Evolutionary conservation across 2,888 invertebrate genomes (phyloP).

Genomic region (Epistrophe grossulariae): DNA sequence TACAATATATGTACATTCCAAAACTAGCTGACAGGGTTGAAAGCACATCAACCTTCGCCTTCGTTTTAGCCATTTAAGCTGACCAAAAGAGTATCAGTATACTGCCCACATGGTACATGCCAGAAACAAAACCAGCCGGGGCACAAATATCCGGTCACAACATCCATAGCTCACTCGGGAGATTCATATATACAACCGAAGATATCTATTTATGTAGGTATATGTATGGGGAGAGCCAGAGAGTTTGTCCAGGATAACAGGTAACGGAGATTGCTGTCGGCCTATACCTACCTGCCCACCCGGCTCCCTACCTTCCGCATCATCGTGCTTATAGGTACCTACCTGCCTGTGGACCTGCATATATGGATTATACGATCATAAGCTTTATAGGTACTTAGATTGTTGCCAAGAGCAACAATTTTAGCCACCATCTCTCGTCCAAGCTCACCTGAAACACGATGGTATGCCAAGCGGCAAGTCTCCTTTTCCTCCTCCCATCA

Average conservation of each 20-base stretch:
- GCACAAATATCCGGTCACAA: constrained; percentile 62
- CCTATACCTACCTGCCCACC: neutral
- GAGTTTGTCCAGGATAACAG: constrained; percentile 53
- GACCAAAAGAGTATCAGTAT: constrained; percentile 39
- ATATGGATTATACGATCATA: constrained; percentile 72
- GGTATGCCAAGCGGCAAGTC: neutral
- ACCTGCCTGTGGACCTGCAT: constrained; percentile 41
- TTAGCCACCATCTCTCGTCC: constrained; percentile 53
- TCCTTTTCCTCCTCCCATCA: neutral
- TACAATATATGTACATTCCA: neutral
- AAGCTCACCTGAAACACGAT: constrained; percentile 36
- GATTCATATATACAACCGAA: constrained; percentile 51
- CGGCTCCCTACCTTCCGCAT: neutral
- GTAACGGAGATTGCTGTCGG: constrained; percentile 63
- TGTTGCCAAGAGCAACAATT: constrained; percentile 75
- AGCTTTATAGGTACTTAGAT: constrained; percentile 72
- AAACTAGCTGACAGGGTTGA: constrained; percentile 16
- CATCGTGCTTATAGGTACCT: neutral
- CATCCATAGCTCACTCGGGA: constrained; percentile 64
- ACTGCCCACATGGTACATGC: constrained; percentile 71
- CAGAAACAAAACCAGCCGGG: constrained; percentile 68
- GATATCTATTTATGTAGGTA: neutral
- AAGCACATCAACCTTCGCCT: constrained; percentile 4
- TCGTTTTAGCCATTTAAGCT: constrained; percentile 35
- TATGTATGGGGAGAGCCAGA: neutral